Base-by-base conservation (phyloP, 2,797 vertebrate species). In the Malacoctenus gilli region DNA sequence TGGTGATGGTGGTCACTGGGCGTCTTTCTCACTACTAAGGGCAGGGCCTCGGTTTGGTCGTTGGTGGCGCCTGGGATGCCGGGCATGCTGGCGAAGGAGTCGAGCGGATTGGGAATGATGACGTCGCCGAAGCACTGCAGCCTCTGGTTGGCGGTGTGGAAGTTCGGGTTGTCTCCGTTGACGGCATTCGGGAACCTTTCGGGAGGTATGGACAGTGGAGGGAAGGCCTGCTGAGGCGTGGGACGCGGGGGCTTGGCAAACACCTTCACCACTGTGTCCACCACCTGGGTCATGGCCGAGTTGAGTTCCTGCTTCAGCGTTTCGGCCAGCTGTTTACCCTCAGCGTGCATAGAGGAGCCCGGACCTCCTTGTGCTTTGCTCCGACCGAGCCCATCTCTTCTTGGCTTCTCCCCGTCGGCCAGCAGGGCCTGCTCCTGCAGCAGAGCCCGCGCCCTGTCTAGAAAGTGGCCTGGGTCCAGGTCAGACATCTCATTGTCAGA, bases 211-310 rank as follows among this genome's bases (percentile, higher is more conserved):
- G 95, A 95, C 63, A 98, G 93, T 19, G 96, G 93, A 0, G 96
- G 95, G 84, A 98, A 98, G 89, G 95, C 96, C 93, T 99, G 96
- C 90, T 95, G 95, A 84, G 94, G 91, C 79, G 95, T 94, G 51
- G 95, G 95, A 59, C 95, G 95, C 38, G 94, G 92, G 72, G 96
- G 96, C 75, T 98, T 98, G 73, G 95, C 94, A 64, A 99, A 98
- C 77, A 99, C 95, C 85, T 99, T 98, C 32, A 99, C 96, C 79
- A 99, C 97, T 0, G 96, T 97, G 94, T 99, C 97, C 82, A 99
- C 95, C 13, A 99, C 96, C 75, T 98, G 95, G 1, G 95, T 95
- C 97, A 99, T 97, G 84, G 96, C 96, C 3, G 95, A 95, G 82
- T 96, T 98, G 59, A 99, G 92, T 88, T 99, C 97, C 89, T 98